Base-by-base conservation (phyloP, 2,113 vertebrate species). In the Galemys pyrenaicus region DNA sequence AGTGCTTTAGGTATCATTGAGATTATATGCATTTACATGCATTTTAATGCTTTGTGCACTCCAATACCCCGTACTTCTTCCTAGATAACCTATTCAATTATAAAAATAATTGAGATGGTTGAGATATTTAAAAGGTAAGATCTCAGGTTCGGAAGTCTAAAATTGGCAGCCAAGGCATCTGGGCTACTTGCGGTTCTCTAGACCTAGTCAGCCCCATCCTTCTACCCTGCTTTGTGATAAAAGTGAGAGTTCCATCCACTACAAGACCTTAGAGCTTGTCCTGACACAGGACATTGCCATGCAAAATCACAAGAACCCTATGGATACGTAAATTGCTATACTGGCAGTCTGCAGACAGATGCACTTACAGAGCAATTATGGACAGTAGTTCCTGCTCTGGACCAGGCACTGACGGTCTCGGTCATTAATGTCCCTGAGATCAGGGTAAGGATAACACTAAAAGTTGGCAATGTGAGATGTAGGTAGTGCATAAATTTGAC, bases 21-120 rank as follows among this genome's bases (percentile, higher is more conserved):
- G 62, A 82, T 75, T 44, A 83, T 37, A 32, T 70, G 9, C 20
- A 24, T 56, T 56, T 56, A 56, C 54, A 56, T 56, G 19, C 54
- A 56, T 56, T 56, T 56, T 56, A 56, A 56, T 56, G 54, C 20
- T 56, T 56, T 56, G 71, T 82, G 24, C 24, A 35, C 85, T 35
- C 49, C 74, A 85, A 49, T 1, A 24, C 35, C n/a, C 75, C 75
- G 12, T 71, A 32, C 67, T 9, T 80, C 58, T 58, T 89, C 73
- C 62, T 51, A 73, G 56, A 24, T 10, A 56, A 62, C 39, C 77
- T 41, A 1, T 49, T 37, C 9, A 17, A 13, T 68, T 73, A 56
- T 67, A 49, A 81, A 95, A 91, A 19, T 39, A 70, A 95, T 32
- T 87, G n/a, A 39, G 88, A 60, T 44, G 56, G 13, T 60, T 85